phyloP scores from a whole-genome alignment of 2,888 invertebrate species.

The Spisula solida region DNA sequence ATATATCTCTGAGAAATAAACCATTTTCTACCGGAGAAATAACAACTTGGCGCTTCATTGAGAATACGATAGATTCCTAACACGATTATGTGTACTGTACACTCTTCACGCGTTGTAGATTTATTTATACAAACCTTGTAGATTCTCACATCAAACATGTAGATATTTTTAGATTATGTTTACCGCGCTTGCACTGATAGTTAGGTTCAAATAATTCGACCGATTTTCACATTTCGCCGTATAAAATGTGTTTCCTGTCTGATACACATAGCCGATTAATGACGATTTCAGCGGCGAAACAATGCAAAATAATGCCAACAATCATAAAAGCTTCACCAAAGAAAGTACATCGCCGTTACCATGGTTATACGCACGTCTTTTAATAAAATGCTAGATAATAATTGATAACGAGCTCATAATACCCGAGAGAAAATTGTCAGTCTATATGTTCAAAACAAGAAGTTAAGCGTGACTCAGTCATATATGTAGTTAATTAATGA shows the following conservation, averaged over 20 bases:
- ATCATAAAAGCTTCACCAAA: not conserved
- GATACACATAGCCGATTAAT: not conserved
- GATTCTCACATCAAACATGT: not conserved
- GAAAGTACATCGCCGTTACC: constrained; percentile 7
- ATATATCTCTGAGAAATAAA: not conserved
- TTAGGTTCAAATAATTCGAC: not conserved
- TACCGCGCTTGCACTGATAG: not conserved
- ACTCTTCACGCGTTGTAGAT: not conserved
- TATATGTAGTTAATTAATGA: constrained; percentile 9
- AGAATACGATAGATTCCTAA: constrained; percentile 13
- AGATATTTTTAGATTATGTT: constrained; percentile 1
- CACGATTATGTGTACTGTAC: constrained; percentile 9
- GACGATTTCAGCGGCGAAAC: not conserved
- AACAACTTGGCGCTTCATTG: constrained; percentile 27
- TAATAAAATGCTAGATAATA: constrained; percentile 6
- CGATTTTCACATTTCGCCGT: not conserved
- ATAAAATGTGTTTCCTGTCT: not conserved
- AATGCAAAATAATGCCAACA: not conserved
- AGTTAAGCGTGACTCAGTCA: not conserved
- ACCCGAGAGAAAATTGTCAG: constrained; percentile 7
- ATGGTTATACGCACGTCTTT: constrained; percentile 11
- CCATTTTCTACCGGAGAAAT: not conserved
- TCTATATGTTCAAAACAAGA: not conserved
- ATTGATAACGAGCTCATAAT: not conserved
- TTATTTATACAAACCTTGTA: not conserved